Evolutionary conservation across 2,888 invertebrate genomes (phyloP).

Genomic region (Harpalus rubripes): DNA sequence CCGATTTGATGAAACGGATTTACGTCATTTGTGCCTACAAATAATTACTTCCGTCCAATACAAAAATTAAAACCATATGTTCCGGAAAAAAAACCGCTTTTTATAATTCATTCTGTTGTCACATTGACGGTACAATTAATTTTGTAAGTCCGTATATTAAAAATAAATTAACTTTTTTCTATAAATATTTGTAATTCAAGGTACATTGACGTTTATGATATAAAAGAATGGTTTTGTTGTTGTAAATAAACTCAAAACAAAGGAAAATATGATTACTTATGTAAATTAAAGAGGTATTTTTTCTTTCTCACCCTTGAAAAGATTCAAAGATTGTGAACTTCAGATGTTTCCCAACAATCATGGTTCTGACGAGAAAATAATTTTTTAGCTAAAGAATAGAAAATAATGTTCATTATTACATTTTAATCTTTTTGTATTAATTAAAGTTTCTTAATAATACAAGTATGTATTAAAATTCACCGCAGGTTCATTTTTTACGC

Average conservation of each 20-base stretch:
- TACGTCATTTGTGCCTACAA: conserved; percentile 26
- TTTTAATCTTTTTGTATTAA: conserved; percentile 5
- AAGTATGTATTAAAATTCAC: not conserved
- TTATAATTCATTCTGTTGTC: conserved; percentile 32
- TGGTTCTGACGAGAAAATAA: conserved; percentile 12
- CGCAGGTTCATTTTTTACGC: not conserved
- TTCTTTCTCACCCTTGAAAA: conserved; percentile 47
- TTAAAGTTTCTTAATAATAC: not conserved
- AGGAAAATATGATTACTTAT: conserved; percentile 7
- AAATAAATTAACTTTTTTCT: conserved; percentile 19
- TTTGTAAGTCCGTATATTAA: not conserved
- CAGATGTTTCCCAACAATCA: conserved; percentile 49
- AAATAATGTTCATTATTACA: not conserved
- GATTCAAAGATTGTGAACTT: conserved; percentile 33
- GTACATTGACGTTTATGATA: conserved; percentile 18
- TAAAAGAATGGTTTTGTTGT: conserved; percentile 28
- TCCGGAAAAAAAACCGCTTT: conserved; percentile 9
- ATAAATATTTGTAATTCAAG: not conserved
- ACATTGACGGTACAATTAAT: conserved; percentile 22
- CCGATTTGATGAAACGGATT: conserved; percentile 19
- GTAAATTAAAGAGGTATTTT: conserved; percentile 35
- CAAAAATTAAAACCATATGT: conserved; percentile 35
- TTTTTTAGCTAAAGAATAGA: not conserved
- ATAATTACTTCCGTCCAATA: conserved; percentile 44
- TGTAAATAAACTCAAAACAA: conserved; percentile 22